Percentiles rank a stretch among this genome's conserved stretches.
Evolutionary conservation across 2,797 vertebrate species (phyloP).

Genomic region (Coilia nasus): DNA sequence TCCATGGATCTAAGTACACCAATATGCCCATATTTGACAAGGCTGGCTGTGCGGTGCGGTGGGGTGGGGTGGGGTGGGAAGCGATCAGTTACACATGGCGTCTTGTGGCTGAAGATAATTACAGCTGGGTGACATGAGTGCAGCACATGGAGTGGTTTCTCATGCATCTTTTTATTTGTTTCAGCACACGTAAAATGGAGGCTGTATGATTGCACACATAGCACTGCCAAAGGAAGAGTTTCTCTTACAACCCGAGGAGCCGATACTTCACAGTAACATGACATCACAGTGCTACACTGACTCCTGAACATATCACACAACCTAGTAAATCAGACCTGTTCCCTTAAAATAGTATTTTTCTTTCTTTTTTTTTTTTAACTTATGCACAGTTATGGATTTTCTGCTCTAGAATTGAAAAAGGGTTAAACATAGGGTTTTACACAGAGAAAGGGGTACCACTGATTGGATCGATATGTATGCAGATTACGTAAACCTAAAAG

Average conservation of each 20-base stretch:
- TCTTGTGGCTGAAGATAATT: not conserved
- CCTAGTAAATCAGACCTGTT: not conserved
- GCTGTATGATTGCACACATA: not conserved
- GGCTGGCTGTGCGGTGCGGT: not conserved
- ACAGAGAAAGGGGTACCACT: not conserved
- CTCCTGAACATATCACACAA: not conserved
- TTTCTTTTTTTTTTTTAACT: no score
- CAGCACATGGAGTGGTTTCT: not conserved
- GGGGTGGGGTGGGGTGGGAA: not conserved
- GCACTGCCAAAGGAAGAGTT: not conserved
- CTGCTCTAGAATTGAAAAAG: not conserved
- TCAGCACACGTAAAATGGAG: not conserved
- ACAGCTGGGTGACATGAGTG: not conserved
- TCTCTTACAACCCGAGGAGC: not conserved
- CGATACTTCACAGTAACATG: slow-evolving; percentile 37
- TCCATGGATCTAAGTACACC: not conserved
- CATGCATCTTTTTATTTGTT: not conserved
- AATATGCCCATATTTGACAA: not conserved
- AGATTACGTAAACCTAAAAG: slow-evolving; percentile 1
- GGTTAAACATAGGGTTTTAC: not conserved
- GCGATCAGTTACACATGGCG: not conserved
- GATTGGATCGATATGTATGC: slow-evolving; percentile 15
- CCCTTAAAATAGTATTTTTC: not conserved
- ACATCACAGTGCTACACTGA: slow-evolving; percentile 46
- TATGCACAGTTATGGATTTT: not conserved